Percentiles rank a stretch among this genome's conserved stretches.
These are phyloP conservation scores for Cremastinae sp. DNA, from an alignment of 2,888 invertebrate genomes.

Conservation along the genomic window DNA sequence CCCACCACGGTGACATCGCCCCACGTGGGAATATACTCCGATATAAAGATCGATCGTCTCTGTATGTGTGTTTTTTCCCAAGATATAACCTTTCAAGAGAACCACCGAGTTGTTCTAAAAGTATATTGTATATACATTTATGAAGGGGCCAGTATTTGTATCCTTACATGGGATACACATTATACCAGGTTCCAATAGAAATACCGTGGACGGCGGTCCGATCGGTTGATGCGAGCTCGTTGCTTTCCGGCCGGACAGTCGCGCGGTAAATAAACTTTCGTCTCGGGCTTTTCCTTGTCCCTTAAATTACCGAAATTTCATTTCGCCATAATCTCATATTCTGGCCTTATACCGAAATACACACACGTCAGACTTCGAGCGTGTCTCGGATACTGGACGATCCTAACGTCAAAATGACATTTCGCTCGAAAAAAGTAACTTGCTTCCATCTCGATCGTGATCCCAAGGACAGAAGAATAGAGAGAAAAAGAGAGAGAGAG, in stretches of 20 bases:
- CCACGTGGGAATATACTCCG: constrained; percentile 54
- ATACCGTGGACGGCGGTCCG: constrained; percentile 24
- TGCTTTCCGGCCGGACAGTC: constrained; percentile 41
- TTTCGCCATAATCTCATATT: constrained; percentile 39
- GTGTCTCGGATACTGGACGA: neutral
- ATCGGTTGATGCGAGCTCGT: constrained; percentile 45
- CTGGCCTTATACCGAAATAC: neutral
- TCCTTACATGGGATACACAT: neutral
- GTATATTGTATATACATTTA: constrained; percentile 4
- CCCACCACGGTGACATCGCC: constrained; percentile 47
- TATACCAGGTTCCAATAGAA: neutral
- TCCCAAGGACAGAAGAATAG: neutral
- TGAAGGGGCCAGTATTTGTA: constrained; percentile 12
- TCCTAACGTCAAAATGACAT: constrained; percentile 12
- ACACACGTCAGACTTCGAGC: neutral
- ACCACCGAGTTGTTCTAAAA: constrained; percentile 16
- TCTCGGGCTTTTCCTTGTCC: constrained; percentile 18
- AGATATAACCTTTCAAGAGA: constrained; percentile 40
- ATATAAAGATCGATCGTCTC: constrained; percentile 63
- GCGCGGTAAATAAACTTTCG: constrained; percentile 15
- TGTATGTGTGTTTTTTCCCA: constrained; percentile 36
- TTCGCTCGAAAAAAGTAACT: constrained; percentile 17
- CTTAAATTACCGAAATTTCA: constrained; percentile 44
- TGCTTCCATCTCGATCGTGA: constrained; percentile 17
- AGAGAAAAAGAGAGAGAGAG: constrained; percentile 3